phyloP scores from a whole-genome alignment of 2,113 vertebrate genomes.

The Bombycilla garrulus region DNA sequence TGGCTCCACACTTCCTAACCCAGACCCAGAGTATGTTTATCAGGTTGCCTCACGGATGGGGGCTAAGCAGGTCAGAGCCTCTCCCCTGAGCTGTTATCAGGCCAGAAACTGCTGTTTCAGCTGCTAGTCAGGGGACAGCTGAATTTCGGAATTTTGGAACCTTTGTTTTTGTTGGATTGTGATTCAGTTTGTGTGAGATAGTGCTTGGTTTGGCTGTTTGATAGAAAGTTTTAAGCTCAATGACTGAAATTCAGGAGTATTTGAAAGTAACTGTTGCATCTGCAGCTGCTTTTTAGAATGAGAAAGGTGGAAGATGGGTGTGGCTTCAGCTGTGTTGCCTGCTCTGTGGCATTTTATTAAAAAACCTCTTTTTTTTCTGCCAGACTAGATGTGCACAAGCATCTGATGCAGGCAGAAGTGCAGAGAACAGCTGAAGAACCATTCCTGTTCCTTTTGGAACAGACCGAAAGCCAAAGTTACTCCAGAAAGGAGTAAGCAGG shows the following conservation, averaged over 20 bases:
- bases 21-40: not conserved
- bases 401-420: not conserved
- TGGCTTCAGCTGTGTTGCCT: not conserved
- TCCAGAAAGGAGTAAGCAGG: not conserved
- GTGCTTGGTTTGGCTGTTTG: not conserved
- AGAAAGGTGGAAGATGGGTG: not conserved
- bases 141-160: not conserved
- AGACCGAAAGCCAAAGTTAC: not conserved
- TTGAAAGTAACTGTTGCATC: not conserved
- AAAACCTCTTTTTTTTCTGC: not conserved
- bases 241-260: not conserved
- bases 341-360: not conserved
- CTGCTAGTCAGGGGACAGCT: not conserved
- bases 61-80: not conserved
- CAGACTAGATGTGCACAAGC: not conserved
- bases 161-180: not conserved
- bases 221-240: not conserved
- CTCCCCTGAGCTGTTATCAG: not conserved
- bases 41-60: not conserved
- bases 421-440: not conserved
- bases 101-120: not conserved
- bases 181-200: not conserved
- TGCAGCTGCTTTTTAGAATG: not conserved
- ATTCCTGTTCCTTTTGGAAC: not conserved
- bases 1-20: fast-evolving